These are phyloP conservation scores for Valencia hispanica DNA, from an alignment of 2,797 vertebrate genomes.

Conservation along the genomic window DNA sequence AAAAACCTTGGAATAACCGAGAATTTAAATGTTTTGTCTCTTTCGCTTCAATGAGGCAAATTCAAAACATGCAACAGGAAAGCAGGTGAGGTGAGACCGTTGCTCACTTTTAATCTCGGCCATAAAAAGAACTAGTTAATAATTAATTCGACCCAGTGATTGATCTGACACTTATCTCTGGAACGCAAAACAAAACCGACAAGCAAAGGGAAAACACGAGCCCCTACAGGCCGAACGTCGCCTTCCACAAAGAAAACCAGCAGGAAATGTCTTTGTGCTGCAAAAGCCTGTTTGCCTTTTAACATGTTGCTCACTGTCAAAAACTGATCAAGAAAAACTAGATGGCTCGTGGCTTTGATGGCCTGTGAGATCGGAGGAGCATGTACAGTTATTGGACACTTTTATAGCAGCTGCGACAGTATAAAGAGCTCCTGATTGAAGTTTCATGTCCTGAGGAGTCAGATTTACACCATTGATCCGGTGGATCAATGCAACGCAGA, in stretches of 20 bases:
- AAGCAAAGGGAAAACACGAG: not conserved
- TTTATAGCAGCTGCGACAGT: not conserved
- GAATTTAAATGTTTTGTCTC: not conserved
- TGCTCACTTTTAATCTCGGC: slow-evolving; percentile 18
- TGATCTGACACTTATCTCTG: slow-evolving; percentile 19
- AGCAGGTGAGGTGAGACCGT: not conserved
- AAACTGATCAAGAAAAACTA: not conserved
- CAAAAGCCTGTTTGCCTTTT: not conserved
- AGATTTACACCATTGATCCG: not conserved
- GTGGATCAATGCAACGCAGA: not conserved
- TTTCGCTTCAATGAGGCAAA: not conserved
- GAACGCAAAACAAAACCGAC: slow-evolving; percentile 12
- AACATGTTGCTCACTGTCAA: not conserved
- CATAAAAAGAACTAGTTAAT: slow-evolving; percentile 52
- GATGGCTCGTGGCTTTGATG: not conserved
- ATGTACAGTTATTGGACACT: not conserved
- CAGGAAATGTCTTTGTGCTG: not conserved
- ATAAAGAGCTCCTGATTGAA: not conserved
- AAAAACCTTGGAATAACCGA: no score
- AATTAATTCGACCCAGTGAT: slow-evolving; percentile 33
- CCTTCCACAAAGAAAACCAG: not conserved
- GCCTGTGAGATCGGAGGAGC: not conserved
- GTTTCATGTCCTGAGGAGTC: not conserved
- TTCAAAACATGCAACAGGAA: slow-evolving; percentile 27
- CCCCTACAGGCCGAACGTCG: not conserved